phyloP scores from a whole-genome alignment of 2,888 invertebrate genomes.

The Eupithecia pulchellata region DNA sequence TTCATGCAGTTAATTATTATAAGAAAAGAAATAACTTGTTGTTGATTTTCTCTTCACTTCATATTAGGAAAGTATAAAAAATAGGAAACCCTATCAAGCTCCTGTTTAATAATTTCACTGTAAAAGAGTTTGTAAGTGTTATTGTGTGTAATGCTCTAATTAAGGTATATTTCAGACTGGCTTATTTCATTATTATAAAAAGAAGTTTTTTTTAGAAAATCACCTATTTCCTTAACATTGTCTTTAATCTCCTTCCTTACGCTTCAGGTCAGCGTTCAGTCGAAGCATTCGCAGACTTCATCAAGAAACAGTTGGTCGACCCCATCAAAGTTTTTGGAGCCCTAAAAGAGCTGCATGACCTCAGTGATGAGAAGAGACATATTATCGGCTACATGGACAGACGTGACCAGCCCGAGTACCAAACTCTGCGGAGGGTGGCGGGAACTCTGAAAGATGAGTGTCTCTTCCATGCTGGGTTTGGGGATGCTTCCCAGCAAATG shows the following conservation, averaged over 20 bases:
- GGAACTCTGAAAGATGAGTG: constrained; percentile 97
- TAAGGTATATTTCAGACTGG: background rate
- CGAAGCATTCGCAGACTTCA: constrained; percentile 95
- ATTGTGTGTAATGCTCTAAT: background rate
- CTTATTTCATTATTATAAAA: no score
- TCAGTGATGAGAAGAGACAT: constrained; percentile 93
- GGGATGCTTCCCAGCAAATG: constrained; percentile 92
- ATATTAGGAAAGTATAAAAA: no score
- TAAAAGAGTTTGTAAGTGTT: background rate
- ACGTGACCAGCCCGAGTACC: constrained; percentile 92
- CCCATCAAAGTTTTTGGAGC: constrained; percentile 92
- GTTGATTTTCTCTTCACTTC: no score
- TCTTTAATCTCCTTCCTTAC: no score
- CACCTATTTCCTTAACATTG: no score
- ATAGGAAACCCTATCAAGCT: background rate
- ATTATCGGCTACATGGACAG: constrained; percentile 96
- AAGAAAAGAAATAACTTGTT: no score
- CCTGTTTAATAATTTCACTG: background rate
- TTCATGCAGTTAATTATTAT: no score
- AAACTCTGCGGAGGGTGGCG: constrained; percentile 92
- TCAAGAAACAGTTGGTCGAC: constrained; percentile 95
- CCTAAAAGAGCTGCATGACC: constrained; percentile 89
- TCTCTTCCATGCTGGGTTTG: constrained; percentile 96
- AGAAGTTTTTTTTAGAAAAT: no score
- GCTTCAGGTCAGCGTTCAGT: constrained; percentile 91